Percentiles rank a stretch among this genome's conserved stretches.
Conservation (phyloP, 2,888 invertebrate genomes). For the Tridacna crocea region DNA sequence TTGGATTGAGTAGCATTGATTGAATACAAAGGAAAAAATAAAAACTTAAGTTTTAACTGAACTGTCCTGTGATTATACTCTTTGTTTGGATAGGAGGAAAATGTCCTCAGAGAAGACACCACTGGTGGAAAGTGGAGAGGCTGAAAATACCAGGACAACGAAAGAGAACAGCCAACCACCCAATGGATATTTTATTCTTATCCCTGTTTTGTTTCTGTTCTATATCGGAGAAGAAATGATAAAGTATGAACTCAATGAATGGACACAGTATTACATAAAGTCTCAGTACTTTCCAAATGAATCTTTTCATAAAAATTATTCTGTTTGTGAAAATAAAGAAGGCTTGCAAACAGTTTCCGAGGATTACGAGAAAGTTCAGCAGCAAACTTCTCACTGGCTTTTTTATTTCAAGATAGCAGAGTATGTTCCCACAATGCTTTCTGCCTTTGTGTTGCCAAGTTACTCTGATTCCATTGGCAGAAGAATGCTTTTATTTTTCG, state of each 20-base stretch:
- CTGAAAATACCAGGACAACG: neutral
- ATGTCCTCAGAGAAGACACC: neutral
- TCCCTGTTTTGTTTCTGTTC: constrained; percentile 10
- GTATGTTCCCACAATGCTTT: constrained; percentile 34
- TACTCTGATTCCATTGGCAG: constrained; percentile 54
- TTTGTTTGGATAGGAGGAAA: neutral
- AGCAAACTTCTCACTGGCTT: constrained; percentile 31
- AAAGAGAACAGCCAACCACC: neutral
- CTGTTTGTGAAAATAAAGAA: constrained; percentile 3
- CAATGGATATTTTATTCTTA: neutral
- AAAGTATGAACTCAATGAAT: constrained; percentile 44
- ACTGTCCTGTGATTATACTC: no score
- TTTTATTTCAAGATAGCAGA: constrained; percentile 34
- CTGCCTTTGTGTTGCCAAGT: constrained; percentile 35
- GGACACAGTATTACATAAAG: constrained; percentile 45
- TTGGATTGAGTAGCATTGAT: no score
- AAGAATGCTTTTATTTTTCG: constrained; percentile 43
- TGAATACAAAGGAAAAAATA: no score
- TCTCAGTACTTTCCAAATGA: constrained; percentile 28
- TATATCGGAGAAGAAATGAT: constrained; percentile 23
- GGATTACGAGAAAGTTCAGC: constrained; percentile 22
- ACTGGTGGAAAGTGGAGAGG: neutral
- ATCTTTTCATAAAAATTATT: constrained; percentile 11
- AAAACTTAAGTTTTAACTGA: no score
- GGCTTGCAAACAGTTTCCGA: neutral